These are phyloP conservation scores for Quadroppia sp. DNA, from an alignment of 2,888 invertebrate genomes.

Conservation along the genomic window DNA sequence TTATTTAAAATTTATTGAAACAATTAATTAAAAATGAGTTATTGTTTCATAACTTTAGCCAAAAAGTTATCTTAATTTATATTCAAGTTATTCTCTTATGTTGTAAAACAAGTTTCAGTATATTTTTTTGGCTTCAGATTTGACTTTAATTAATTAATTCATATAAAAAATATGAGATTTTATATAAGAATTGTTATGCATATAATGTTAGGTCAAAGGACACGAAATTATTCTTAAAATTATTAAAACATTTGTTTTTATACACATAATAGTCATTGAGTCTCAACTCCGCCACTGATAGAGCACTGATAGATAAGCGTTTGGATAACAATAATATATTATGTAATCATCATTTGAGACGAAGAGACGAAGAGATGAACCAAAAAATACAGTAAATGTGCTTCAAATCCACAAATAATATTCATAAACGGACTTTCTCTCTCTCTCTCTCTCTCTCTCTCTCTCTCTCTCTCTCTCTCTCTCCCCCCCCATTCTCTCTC, in stretches of 20 bases:
- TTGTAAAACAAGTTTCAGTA: constrained; percentile 1
- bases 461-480: too few relatives aligned
- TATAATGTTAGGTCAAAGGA: constrained; percentile 18
- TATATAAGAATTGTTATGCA: constrained; percentile 17
- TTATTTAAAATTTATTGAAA: constrained; percentile 31
- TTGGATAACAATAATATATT: constrained; percentile 14
- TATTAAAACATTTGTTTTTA: not conserved
- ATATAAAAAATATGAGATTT: not conserved
- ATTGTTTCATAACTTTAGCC: not conserved
- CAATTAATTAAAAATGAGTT: constrained; percentile 30
- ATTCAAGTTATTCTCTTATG: constrained; percentile 18
- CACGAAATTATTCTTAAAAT: constrained; percentile 1
- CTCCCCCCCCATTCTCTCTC: not conserved
- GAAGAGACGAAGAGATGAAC: not conserved
- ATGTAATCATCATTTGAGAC: not conserved
- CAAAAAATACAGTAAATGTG: not conserved
- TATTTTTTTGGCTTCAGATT: not conserved
- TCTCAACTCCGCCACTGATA: constrained; percentile 13
- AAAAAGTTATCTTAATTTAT: constrained; percentile 13
- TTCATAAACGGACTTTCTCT: not conserved
- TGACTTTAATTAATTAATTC: constrained; percentile 23
- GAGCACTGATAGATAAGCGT: not conserved
- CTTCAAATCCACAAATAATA: constrained; percentile 14
- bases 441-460: not conserved
- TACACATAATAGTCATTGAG: not conserved